These are phyloP conservation scores for Chelmon rostratus DNA, from an alignment of 2,797 vertebrate species.

Conservation along the genomic window DNA sequence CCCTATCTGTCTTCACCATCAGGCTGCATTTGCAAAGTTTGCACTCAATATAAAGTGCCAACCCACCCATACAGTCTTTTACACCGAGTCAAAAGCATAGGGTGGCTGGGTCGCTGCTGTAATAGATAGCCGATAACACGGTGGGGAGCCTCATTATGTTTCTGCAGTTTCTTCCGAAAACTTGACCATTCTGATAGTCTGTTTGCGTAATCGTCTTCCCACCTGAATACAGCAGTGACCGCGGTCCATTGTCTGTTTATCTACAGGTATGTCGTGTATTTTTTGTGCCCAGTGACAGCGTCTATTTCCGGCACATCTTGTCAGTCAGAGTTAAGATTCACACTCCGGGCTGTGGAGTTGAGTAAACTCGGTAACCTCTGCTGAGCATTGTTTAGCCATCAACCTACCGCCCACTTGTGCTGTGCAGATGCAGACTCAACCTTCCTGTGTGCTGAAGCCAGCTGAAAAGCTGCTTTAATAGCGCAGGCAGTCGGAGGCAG, in stretches of 20 bases:
- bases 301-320: not conserved
- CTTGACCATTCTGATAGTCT: not conserved
- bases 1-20: conserved; percentile 74
- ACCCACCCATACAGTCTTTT: conserved; percentile 59
- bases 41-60: conserved; percentile 58
- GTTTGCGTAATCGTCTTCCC: not conserved
- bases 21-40: conserved; percentile 76
- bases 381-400: conserved; percentile 23
- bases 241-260: not conserved
- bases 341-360: not conserved
- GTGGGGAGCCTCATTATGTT: not conserved
- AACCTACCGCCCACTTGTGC: conserved; percentile 10
- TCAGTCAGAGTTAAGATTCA: not conserved
- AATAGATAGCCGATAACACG: conserved; percentile 13
- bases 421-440: conserved; percentile 22
- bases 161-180: not conserved
- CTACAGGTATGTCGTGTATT: not conserved
- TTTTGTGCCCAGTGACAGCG: not conserved
- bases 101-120: conserved; percentile 11
- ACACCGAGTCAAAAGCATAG: conserved; percentile 30
- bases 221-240: not conserved
- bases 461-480: conserved; percentile 9
- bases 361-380: conserved; percentile 3
- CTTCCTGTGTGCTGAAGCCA: conserved; percentile 14
- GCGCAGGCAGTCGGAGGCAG: not conserved